Base-by-base conservation (phyloP, 2,797 vertebrate species). In the Octomys mimax region DNA sequence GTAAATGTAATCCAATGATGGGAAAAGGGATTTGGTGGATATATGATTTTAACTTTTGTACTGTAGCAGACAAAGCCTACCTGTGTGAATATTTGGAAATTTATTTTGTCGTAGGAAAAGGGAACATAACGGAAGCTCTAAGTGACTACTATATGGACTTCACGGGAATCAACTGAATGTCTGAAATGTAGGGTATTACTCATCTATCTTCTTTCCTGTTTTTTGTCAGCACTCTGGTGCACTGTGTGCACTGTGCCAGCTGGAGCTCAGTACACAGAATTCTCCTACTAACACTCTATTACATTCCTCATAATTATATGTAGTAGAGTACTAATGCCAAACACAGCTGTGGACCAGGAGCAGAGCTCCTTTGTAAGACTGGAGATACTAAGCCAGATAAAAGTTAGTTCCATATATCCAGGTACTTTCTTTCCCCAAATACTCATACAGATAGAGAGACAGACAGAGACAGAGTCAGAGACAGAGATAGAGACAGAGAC, bases 331-430 rank as follows among this genome's bases (percentile, higher is more conserved):
- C 18, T n/a, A 52, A 57, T 59, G 80, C 78, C 82, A 96, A 46
- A n/a, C 31, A 24, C 11, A 59, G 11, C 28, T 59, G 28, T 21
- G 31, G 57, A 21, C 6, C 14, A 73, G 68, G 61, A 21, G 7
- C 14, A 78, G 68, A 21, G 64, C 31, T 94, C 79, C 39, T 87
- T 68, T 78, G 54, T 54, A 68, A 79, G 39, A 52, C 26, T 66
- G 57, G 28, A 62, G 31, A 90, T 79, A 94, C 89, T 89, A 57
- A 92, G 88, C 54, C 28, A 91, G 61, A 88, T 54, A 91, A 87
- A 92, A 68, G n/a, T 49, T 68, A 94, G 4, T 73, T 87, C 24
- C 26, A 71, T n/a, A 71, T 83, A 2, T 22, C 52, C 9, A 49
- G 18, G 14, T 7, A 80, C 1, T 4, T 12, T 70, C 66, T n/a